These are phyloP conservation scores for Melanostigma gelatinosum DNA, from an alignment of 2,113 vertebrate genomes.

Conservation along the genomic window DNA sequence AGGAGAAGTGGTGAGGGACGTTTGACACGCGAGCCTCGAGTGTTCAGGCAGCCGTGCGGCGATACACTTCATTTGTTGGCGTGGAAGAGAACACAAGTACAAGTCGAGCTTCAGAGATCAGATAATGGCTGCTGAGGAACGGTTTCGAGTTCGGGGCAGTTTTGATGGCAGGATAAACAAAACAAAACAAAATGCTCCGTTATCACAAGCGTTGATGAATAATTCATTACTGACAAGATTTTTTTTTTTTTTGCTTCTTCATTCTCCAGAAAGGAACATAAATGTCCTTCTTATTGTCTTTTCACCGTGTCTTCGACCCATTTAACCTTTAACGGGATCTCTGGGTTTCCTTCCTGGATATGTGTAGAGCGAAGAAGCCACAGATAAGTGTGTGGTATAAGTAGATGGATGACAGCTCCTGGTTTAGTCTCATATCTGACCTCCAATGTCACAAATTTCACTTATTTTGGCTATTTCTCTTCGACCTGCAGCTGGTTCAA, in stretches of 20 bases:
- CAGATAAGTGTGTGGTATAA: neutral
- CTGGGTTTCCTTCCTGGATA: neutral
- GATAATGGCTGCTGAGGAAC: conserved; percentile 47
- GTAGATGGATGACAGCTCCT: neutral
- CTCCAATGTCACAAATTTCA: conserved; percentile 1
- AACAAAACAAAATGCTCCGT: conserved; percentile 23
- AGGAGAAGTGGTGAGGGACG: conserved; percentile 46
- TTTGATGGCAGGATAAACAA: conserved; percentile 49
- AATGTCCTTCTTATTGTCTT: conserved; percentile 16
- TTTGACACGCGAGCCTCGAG: conserved; percentile 58
- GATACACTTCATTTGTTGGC: conserved; percentile 46
- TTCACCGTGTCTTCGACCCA: conserved; percentile 1
- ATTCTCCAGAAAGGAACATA: conserved; percentile 43
- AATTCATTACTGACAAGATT: conserved; percentile 45
- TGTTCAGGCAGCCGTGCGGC: conserved; percentile 44
- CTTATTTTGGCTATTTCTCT: neutral
- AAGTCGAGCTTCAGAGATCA: conserved; percentile 37
- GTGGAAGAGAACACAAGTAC: conserved; percentile 8
- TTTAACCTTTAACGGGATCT: conserved; percentile 14
- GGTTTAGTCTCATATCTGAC: neutral
- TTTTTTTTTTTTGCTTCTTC: conserved; percentile 8
- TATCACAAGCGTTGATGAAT: conserved; percentile 54
- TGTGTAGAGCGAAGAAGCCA: neutral
- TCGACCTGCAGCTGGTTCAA: conserved; percentile 26
- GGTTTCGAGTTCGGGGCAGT: conserved; percentile 24